Evolutionary conservation across 2,888 invertebrate species (phyloP).

Genomic region (Catocala sponsa): DNA sequence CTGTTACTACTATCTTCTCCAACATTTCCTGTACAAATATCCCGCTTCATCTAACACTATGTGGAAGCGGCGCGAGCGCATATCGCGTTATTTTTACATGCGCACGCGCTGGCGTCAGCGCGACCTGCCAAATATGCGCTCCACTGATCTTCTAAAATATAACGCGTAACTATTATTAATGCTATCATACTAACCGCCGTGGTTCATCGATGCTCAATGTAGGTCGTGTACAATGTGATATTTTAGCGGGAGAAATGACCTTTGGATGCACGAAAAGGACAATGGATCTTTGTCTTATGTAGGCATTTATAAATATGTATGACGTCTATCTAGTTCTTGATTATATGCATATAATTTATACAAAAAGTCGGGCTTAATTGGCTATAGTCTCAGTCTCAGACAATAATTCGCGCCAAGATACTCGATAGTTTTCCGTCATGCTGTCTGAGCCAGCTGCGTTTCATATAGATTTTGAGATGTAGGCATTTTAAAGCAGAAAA

Average conservation of each 20-base stretch:
- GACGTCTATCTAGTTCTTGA: no score
- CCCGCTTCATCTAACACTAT: constrained; percentile 18
- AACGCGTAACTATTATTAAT: constrained; percentile 48
- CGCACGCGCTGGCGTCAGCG: constrained; percentile 51
- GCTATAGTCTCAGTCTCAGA: no score
- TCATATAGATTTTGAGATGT: no score
- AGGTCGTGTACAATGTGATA: background rate
- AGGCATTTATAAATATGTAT: no score
- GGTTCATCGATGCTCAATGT: constrained; percentile 1
- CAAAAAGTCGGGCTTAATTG: no score
- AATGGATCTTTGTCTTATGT: background rate
- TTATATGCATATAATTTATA: no score
- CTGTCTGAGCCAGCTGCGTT: no score
- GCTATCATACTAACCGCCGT: constrained; percentile 2
- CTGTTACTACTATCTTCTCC: background rate
- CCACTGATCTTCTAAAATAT: constrained; percentile 76
- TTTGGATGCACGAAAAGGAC: background rate
- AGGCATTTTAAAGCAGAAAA: no score
- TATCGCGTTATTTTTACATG: constrained; percentile 54
- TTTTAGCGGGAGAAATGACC: background rate
- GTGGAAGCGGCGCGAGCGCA: constrained; percentile 44
- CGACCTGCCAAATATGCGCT: constrained; percentile 83
- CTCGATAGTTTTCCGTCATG: no score
- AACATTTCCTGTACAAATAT: constrained; percentile 10
- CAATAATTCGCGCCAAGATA: no score